These are phyloP conservation scores for Tupaia chinensis DNA, from an alignment of 2,113 vertebrate species.

Conservation along the genomic window DNA sequence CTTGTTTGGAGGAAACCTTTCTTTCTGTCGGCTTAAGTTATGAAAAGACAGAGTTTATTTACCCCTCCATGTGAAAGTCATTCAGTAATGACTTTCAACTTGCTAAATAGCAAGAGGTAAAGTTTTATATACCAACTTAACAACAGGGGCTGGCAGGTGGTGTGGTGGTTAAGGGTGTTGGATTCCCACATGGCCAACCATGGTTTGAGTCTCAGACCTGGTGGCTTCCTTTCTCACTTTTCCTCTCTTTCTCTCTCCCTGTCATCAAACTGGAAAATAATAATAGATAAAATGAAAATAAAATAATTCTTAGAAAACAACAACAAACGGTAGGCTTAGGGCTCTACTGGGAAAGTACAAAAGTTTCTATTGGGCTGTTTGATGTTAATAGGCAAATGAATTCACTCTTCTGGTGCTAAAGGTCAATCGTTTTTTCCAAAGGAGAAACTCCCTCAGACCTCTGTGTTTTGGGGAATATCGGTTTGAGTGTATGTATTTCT, in stretches of 20 bases:
- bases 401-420: not conserved
- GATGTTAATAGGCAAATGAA: not conserved
- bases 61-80: not conserved
- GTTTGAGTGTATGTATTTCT: not conserved
- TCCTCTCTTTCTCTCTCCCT: too few relatives aligned
- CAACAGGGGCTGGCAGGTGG: not conserved
- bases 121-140: not conserved
- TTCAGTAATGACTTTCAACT: not conserved
- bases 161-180: too few relatives aligned
- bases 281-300: too few relatives aligned
- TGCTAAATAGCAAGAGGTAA: not conserved
- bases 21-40: not conserved
- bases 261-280: too few relatives aligned
- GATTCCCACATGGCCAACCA: too few relatives aligned
- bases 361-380: not conserved
- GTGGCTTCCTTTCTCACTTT: too few relatives aligned
- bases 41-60: slow-evolving; percentile 5
- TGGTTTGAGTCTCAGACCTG: too few relatives aligned
- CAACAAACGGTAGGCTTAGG: not conserved
- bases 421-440: not conserved
- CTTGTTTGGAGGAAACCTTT: not conserved
- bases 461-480: not conserved
- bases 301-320: too few relatives aligned
- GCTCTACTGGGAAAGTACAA: not conserved
- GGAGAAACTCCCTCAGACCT: not conserved